Evolutionary conservation across 2,113 vertebrate genomes (phyloP).

Genomic region (Ranitomeya variabilis): DNA sequence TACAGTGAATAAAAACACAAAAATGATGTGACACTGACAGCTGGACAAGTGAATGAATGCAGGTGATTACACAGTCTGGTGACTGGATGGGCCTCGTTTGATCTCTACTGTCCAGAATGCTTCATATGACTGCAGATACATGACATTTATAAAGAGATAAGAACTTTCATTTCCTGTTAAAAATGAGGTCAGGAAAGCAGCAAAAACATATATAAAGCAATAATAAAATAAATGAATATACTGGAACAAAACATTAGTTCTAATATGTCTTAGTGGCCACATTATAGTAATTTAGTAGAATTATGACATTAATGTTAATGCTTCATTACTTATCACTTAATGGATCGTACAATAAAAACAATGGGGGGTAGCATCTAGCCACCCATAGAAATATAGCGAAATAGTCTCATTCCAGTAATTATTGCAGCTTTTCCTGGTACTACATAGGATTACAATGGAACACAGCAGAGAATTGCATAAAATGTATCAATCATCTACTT

Average conservation of each 20-base stretch:
- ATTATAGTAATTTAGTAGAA: neutral
- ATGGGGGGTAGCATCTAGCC: neutral
- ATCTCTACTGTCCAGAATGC: neutral
- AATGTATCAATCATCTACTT: neutral
- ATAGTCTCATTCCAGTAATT: neutral
- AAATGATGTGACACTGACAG: neutral
- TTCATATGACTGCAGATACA: conserved; percentile 15
- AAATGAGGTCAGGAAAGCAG: neutral
- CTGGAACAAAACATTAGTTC: neutral
- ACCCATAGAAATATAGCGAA: neutral
- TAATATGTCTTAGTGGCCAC: neutral
- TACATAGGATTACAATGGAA: neutral
- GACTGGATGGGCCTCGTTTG: neutral
- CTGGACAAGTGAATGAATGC: conserved; percentile 6
- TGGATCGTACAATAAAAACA: neutral
- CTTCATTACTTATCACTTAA: conserved; percentile 21
- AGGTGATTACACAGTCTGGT: conserved; percentile 5
- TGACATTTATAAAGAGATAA: conserved; percentile 27
- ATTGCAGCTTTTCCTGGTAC: neutral
- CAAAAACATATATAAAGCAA: neutral
- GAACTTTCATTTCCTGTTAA: conserved; percentile 42
- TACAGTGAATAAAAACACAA: neutral
- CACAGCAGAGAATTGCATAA: neutral
- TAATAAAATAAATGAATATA: neutral
- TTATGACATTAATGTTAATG: neutral